Conservation (phyloP, 1,140 invertebrate species). For the Conus betulinus region DNA sequence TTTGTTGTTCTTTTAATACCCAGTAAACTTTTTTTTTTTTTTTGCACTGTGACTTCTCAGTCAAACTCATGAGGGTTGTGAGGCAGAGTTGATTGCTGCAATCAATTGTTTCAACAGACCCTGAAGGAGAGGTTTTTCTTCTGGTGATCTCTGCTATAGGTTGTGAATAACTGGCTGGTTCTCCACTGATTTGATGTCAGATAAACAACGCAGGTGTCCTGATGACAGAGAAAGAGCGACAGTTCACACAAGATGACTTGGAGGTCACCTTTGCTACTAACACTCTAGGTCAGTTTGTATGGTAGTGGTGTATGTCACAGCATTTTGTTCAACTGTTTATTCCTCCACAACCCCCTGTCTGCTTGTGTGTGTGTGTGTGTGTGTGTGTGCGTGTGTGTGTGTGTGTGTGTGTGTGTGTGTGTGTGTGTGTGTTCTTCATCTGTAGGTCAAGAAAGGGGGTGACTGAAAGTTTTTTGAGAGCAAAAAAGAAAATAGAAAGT, state of each 20-base stretch:
- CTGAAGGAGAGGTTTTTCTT: too few species aligned
- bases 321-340: neutral
- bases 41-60: too few species aligned
- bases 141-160: too few species aligned
- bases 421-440: neutral
- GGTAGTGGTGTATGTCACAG: neutral
- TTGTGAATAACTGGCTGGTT: too few species aligned
- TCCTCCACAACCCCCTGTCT: neutral
- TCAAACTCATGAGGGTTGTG: too few species aligned
- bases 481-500: too few species aligned
- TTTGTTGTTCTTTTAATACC: too few species aligned
- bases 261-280: constrained; percentile 79
- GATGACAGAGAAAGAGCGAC: constrained; percentile 69
- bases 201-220: constrained; percentile 79
- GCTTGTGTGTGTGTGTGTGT: neutral
- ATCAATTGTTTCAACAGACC: too few species aligned
- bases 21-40: too few species aligned
- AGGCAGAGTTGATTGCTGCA: too few species aligned
- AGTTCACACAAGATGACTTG: constrained; percentile 74
- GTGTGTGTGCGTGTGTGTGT: neutral
- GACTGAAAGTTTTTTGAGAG: too few species aligned
- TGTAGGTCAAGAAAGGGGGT: too few species aligned
- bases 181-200: constrained; percentile 42
- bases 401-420: neutral
- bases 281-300: constrained; percentile 69